Evolutionary conservation across 1,140 invertebrate species (phyloP).

Genomic region (Ceratina japonica): DNA sequence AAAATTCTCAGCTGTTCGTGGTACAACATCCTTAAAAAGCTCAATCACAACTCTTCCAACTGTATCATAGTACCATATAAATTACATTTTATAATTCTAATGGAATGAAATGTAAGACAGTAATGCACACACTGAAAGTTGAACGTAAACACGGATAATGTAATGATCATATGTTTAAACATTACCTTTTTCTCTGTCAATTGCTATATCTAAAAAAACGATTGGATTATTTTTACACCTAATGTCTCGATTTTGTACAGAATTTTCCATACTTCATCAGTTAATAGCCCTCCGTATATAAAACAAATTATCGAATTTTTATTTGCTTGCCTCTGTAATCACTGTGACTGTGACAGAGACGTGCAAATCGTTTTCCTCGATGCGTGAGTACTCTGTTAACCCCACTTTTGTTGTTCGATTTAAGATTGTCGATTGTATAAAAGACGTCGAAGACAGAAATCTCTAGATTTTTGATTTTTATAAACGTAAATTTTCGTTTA

Average conservation of each 20-base stretch:
- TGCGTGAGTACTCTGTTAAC: no score
- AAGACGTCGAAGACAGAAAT: no score
- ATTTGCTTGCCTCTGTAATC: slow-evolving; percentile 2
- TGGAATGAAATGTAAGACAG: slow-evolving; percentile 33
- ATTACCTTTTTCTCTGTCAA: slow-evolving; percentile 81
- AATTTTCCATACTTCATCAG: slow-evolving; percentile 51
- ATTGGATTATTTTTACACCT: slow-evolving; percentile 76
- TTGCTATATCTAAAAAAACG: slow-evolving; percentile 85
- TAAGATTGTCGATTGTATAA: no score
- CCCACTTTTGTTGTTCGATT: no score
- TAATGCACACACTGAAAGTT: slow-evolving; percentile 17
- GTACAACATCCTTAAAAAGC: slow-evolving; percentile 91
- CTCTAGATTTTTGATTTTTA: no score
- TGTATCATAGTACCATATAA: slow-evolving; percentile 70
- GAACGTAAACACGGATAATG: slow-evolving; percentile 7
- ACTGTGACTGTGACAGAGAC: background rate
- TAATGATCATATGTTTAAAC: slow-evolving; percentile 11
- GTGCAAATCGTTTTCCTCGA: no score
- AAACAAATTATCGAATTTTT: slow-evolving; percentile 22
- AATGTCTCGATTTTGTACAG: slow-evolving; percentile 19
- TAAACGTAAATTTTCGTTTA: no score
- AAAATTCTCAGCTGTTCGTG: slow-evolving; percentile 96
- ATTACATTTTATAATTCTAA: slow-evolving; percentile 63
- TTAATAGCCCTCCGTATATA: slow-evolving; percentile 4
- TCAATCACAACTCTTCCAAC: slow-evolving; percentile 91